A percentile compares a stretch with the other conserved stretches of the same genome.
Evolutionary conservation across 1,140 invertebrate species (phyloP).

Genomic region (Coptotermes formosanus): DNA sequence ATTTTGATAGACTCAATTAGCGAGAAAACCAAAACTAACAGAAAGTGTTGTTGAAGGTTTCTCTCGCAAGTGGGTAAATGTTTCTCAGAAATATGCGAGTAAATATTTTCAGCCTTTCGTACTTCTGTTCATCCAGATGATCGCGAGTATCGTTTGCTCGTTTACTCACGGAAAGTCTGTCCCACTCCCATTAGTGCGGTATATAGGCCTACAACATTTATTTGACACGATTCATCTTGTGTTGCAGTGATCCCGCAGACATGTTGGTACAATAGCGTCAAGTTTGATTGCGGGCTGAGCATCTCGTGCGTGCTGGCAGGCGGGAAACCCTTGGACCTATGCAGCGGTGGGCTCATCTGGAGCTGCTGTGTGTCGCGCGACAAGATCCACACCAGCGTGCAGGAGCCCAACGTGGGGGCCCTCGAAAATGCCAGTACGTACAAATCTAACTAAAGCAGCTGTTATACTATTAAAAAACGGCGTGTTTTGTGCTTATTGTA

Average conservation of each 20-base stretch:
- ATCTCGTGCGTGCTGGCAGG: slow-evolving; percentile 86
- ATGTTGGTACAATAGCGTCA: slow-evolving; percentile 84
- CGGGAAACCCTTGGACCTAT: slow-evolving; percentile 82
- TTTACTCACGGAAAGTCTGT: too few relatives aligned
- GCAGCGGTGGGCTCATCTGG: slow-evolving; percentile 86
- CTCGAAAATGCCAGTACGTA: slow-evolving; percentile 84
- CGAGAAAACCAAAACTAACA: too few relatives aligned
- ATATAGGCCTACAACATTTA: neutral
- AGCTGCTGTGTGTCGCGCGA: slow-evolving; percentile 87
- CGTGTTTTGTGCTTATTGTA: too few relatives aligned
- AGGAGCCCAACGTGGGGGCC: slow-evolving; percentile 49
- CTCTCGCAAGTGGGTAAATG: too few relatives aligned
- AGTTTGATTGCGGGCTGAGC: slow-evolving; percentile 85
- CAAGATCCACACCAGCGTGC: slow-evolving; percentile 43
- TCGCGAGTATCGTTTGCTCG: too few relatives aligned
- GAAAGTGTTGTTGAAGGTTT: too few relatives aligned
- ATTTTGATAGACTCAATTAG: too few relatives aligned
- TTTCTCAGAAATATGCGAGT: too few relatives aligned
- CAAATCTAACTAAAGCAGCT: neutral
- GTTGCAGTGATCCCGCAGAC: slow-evolving; percentile 86
- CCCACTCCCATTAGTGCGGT: too few relatives aligned
- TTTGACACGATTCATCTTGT: neutral
- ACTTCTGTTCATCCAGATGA: too few relatives aligned
- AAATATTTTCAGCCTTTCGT: too few relatives aligned
- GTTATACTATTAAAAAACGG: neutral